Conservation (phyloP, 2,888 invertebrate species). For the Leucoptera coffeella region DNA sequence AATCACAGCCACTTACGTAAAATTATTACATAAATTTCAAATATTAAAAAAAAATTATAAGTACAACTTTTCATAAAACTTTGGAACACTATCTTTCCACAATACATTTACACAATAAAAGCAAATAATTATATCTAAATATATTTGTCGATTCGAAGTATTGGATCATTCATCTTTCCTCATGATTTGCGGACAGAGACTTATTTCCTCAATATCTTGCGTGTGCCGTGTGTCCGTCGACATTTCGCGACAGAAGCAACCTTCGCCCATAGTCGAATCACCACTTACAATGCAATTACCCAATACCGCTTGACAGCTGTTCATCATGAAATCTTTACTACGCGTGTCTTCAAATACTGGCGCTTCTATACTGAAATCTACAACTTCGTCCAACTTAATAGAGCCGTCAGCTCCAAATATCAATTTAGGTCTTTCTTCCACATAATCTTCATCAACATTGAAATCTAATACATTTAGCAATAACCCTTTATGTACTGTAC, state of each 20-base stretch:
- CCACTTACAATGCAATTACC: constrained; percentile 38
- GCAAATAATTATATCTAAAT: too few relatives aligned
- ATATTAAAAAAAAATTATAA: too few relatives aligned
- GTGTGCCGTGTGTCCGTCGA: constrained; percentile 21
- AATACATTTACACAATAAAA: too few relatives aligned
- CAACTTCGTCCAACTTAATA: constrained; percentile 25
- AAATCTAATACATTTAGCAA: too few relatives aligned
- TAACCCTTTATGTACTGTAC: too few relatives aligned
- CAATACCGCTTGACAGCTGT: constrained; percentile 30
- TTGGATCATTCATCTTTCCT: too few relatives aligned
- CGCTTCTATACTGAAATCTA: constrained; percentile 16
- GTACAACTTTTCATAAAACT: too few relatives aligned
- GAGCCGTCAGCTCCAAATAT: constrained; percentile 21
- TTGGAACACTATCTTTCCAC: too few relatives aligned
- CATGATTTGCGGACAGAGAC: too few relatives aligned
- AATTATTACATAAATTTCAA: too few relatives aligned
- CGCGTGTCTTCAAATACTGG: constrained; percentile 1
- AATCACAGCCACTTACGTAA: too few relatives aligned
- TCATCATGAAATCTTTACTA: constrained; percentile 10
- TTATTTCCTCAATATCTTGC: constrained; percentile 37
- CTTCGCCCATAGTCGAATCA: constrained; percentile 25
- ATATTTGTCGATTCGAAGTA: too few relatives aligned
- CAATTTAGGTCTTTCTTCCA: constrained; percentile 12
- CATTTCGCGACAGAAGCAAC: constrained; percentile 38
- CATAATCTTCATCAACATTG: not conserved